These are phyloP conservation scores for Bolinopsis microptera DNA, from an alignment of 37 sponge, comb jelly and placozoan genomes.

Conservation along the genomic window DNA sequence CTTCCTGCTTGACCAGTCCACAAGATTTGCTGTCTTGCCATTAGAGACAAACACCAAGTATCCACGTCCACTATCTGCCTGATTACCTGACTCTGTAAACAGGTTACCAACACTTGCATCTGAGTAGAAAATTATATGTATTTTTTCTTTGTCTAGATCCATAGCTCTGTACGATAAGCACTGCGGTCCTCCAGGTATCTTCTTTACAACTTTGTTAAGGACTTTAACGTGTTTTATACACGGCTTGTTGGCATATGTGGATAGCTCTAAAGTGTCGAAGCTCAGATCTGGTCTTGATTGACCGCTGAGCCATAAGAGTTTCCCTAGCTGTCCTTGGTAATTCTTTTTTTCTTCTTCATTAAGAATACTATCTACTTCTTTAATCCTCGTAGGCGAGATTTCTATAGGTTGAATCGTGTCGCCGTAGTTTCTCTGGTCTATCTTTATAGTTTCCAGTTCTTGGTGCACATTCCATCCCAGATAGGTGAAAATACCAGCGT, in stretches of 20 bases:
- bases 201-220: constrained; percentile 9
- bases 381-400: not conserved
- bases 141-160: not conserved
- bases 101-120: constrained; percentile 9
- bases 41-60: not conserved
- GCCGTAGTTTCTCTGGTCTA: not conserved
- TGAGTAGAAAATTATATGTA: not conserved
- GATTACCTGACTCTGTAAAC: too few species aligned
- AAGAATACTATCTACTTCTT: not conserved
- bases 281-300: not conserved
- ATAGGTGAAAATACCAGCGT: not conserved
- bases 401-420: not conserved
- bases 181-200: not conserved
- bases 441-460: not conserved
- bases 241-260: not conserved
- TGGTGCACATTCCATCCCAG: not conserved
- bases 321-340: not conserved
- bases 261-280: not conserved
- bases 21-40: not conserved
- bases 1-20: not conserved
- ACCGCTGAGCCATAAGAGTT: too few species aligned
- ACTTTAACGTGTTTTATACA: too few species aligned
- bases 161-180: not conserved
- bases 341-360: not conserved
- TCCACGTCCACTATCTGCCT: constrained; percentile 19